Evolutionary conservation across 2,797 vertebrate genomes (phyloP).

Genomic region (Sebastes hubbsi): DNA sequence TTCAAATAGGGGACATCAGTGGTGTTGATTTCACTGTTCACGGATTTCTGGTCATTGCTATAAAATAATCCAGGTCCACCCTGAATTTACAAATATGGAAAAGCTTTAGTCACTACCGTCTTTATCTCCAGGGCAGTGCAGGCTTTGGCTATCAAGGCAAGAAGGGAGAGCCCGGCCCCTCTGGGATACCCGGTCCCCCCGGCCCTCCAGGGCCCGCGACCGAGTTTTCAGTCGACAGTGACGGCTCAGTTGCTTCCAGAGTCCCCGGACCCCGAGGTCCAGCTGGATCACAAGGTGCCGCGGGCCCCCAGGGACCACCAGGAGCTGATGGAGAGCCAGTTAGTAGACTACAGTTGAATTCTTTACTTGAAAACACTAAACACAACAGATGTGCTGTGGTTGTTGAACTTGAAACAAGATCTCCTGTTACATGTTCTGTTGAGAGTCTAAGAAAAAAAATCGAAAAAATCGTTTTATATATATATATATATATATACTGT

Average conservation of each 20-base stretch:
- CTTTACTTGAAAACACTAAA: background rate
- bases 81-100: background rate
- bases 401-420: background rate
- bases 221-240: constrained; percentile 32
- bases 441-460: no score
- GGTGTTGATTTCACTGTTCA: background rate
- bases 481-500: background rate
- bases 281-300: constrained; percentile 76
- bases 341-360: constrained; percentile 59
- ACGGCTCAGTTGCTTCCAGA: constrained; percentile 68
- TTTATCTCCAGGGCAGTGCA: constrained; percentile 82
- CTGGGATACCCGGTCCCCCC: constrained; percentile 75
- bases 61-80: background rate
- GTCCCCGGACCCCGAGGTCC: constrained; percentile 80
- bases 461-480: background rate
- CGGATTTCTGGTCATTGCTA: background rate
- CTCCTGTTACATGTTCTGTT: background rate
- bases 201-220: constrained; percentile 78
- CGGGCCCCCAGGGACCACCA: constrained; percentile 80
- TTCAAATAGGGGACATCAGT: background rate
- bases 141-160: constrained; percentile 88
- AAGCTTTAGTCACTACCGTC: background rate
- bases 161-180: constrained; percentile 86
- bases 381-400: background rate
- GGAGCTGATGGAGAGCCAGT: constrained; percentile 90